phyloP scores from a whole-genome alignment of 1,140 invertebrate genomes.

The Anthonomus grandis region DNA sequence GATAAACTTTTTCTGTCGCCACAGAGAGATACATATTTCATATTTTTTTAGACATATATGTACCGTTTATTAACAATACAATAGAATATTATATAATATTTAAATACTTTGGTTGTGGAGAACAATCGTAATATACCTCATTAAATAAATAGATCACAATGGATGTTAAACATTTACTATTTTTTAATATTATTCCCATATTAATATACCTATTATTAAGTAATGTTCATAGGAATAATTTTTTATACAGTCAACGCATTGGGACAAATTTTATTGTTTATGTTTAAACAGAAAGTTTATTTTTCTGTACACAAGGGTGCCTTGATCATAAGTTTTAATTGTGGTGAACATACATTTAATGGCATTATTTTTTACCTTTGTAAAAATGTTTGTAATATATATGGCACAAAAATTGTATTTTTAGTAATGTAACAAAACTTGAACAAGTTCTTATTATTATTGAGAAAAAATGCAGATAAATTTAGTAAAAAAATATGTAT shows the following conservation, averaged over 20 bases:
- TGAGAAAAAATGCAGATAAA: too few species aligned
- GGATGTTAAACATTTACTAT: conserved; percentile 45
- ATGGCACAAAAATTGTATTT: conserved; percentile 4
- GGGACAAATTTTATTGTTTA: conserved; percentile 28
- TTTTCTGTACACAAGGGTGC: conserved; percentile 34
- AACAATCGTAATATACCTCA: conserved; percentile 34
- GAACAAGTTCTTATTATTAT: too few species aligned
- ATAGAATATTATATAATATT: conserved; percentile 30
- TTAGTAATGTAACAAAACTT: too few species aligned
- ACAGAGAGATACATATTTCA: conserved; percentile 26
- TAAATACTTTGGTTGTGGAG: conserved; percentile 31
- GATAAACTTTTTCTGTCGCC: conserved; percentile 21
- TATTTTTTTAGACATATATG: conserved; percentile 41
- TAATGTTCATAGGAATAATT: conserved; percentile 14
- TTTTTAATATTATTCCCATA: conserved; percentile 21
- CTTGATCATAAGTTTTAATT: conserved; percentile 23
- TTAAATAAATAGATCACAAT: conserved; percentile 23
- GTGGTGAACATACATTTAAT: conserved; percentile 21
- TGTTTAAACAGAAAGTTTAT: conserved; percentile 24
- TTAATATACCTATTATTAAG: conserved; percentile 16
- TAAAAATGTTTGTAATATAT: conserved; percentile 2
- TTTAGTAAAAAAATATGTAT: too few species aligned
- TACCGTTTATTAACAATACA: conserved; percentile 21
- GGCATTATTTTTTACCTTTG: conserved; percentile 7
- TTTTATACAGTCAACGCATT: conserved; percentile 25